A percentile compares a stretch with the other conserved stretches of the same genome.
phyloP scores from a whole-genome alignment of 2,113 vertebrate species.

The Morone chrysops region DNA sequence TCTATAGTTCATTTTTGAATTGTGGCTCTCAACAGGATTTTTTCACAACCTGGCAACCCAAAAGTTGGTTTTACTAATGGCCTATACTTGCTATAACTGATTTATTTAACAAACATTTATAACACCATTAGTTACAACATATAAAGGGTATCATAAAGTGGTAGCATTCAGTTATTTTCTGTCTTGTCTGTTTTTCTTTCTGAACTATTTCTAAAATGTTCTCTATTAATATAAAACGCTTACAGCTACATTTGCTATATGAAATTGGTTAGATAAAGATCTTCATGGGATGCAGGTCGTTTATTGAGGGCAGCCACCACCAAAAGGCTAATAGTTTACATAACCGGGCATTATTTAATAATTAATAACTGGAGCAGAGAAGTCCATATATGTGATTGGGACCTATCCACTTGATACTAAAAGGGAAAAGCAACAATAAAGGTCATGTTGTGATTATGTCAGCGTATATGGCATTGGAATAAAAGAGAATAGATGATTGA shows the following conservation, averaged over 20 bases:
- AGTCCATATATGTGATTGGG: background rate
- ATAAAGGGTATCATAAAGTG: too few relatives aligned
- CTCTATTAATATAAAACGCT: too few relatives aligned
- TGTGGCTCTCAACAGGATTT: background rate
- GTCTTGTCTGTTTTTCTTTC: too few relatives aligned
- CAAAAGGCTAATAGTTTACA: slow-evolving; percentile 42
- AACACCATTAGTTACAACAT: too few relatives aligned
- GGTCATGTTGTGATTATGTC: background rate
- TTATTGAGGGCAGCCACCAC: slow-evolving; percentile 18
- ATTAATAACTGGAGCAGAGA: slow-evolving; percentile 38
- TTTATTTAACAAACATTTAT: too few relatives aligned
- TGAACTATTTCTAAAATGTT: background rate
- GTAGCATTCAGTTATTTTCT: too few relatives aligned
- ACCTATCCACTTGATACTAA: background rate
- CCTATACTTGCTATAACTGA: background rate
- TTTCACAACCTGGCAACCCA: background rate
- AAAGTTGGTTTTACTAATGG: background rate
- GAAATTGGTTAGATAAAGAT: background rate
- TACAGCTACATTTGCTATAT: background rate
- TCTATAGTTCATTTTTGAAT: background rate
- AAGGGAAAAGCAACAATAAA: background rate
- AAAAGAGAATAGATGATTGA: background rate
- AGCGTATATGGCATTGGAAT: background rate
- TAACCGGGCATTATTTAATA: slow-evolving; percentile 41
- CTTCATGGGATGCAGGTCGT: background rate